Base-by-base conservation (phyloP, 2,113 vertebrate genomes). In the Oreochromis aureus region DNA sequence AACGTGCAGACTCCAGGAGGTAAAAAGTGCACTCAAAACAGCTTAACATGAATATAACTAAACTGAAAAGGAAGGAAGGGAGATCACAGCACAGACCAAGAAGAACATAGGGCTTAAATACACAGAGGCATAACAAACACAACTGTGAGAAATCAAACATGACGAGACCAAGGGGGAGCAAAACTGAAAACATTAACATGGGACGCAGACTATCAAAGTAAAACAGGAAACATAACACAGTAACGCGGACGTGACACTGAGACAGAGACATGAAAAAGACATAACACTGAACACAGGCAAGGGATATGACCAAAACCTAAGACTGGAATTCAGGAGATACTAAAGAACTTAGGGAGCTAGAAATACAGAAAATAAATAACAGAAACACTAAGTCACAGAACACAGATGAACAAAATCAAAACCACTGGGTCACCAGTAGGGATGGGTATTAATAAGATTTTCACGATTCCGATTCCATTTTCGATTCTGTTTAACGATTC, bases 181-280 rank as follows among this genome's bases (percentile, higher is more conserved):
- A n/a, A 54, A 0, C 19, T 54, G 53, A 58, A 58, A 58, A 58
- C 24, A 15, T 58, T 27, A 58, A 27, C 55, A 58, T 2, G 55
- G 0, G 55, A 58, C 55, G 5, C 6, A 27, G 24, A 30, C 24
- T 30, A 24, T 30, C 24, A 59, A 59, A 0, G 24, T 59, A 59
- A 59, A 59, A 59, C 56, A 59, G 56, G 56, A 59, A 59, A 30
- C 0, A 9, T 27, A 54, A 2, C 5, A 5, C 1, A 53, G 56
- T 16, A 59, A 16, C 5, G 0, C 1, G 0, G 24, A 59, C 56
- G 0, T 59, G 56, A 59, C 13, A 59, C 27, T 59, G 56, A 59
- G 56, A 32, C 56, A 59, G 0, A 53, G 18, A 59, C 56, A 2
- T 59, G 56, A 59, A 13, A 32, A 59, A 59, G 16, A 27, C 56